Evolutionary conservation across 1,140 invertebrate species (phyloP), one percentile per base, ranked within the genome.

Genomic region (Philotrypesis tridentata): DNA sequence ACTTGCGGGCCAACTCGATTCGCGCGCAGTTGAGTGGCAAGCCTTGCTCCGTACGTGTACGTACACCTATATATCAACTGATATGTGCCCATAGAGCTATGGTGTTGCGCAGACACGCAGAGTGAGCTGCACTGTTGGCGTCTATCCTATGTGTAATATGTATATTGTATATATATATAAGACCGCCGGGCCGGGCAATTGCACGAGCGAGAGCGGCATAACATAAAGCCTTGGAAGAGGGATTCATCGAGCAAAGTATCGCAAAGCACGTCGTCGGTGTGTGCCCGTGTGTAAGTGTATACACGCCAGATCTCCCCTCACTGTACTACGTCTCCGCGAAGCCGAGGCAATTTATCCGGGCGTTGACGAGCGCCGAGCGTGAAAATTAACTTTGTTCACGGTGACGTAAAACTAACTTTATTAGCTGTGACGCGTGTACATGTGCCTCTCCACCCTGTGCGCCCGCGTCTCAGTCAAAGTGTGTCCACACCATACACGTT

Each of bases 361-460:
- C 75, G 67, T 77, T 71, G 76, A 75, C 63, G 55, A 77, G 71
- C 74, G 60, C 21, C 48, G 31, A 74, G 78, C 48, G 79, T 83
- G 75, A 74, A 85, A 84, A 86, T 86, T 83, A 85, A 85, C 80
- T 86, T 86, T 75, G 70, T 82, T 81, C 79, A 61, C 65, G 76
- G 17, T 68, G 79, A 84, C 85, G 80, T 84, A 83, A 85, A 84
- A 84, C 81, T 83, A 84, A 83, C 79, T 80, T 74, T 84, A 82
- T 84, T 85, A 82, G 73, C 40, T 75, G 29, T 31, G 65, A 67
- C 60, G 11, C 29, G 48, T 29, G n/a, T 23, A 23, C n/a, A n/a
- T n/a, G n/a, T n/a, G n/a, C n/a, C n/a, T n/a, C n/a, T n/a, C n/a
- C n/a, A n/a, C n/a, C n/a, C n/a, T n/a, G n/a, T n/a, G n/a, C n/a